Base-by-base conservation (phyloP, 2,888 invertebrate genomes). In the Leuctra nigra region DNA sequence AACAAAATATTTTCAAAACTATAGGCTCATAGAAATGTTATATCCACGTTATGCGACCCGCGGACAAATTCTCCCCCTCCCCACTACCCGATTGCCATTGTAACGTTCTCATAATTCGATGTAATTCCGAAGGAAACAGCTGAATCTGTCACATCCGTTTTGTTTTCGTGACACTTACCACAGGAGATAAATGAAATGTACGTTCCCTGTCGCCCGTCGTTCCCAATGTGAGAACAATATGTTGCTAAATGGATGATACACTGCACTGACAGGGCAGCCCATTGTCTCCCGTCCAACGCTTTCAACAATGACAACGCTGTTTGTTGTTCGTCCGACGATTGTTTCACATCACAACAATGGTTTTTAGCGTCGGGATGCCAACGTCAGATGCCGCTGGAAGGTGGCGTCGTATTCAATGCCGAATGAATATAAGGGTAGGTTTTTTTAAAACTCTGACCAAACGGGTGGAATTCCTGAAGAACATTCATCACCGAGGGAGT, bases 191-290 rank as follows among this genome's bases (percentile, higher is more conserved):
- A 50, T 50, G 50, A 50, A 50, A 50, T 33, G 50, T 50, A 50
- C 33, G 20, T 16, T 50, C 33, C 22, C 35, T 13, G 50, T 33
- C 50, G 33, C 33, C 35, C 18, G 50, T 33, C 20, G 50, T 33
- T 33, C 13, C 18, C 35, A 3, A 16, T n/a, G 50, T 29, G 35
- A 18, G 50, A 33, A 50, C 50, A 50, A 33, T 44, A 44, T 50
- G 50, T 50, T 35, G 22, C 50, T 50, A 50, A 50, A 50, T 50
- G 50, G 50, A 50, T 50, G 50, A 50, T 50, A 35, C 50, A 50
- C 50, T 50, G 50, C 35, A 11, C 35, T 50, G 50, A 50, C 50
- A 50, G 50, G 50, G 16, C 35, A 33, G 50, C 20, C 33, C 50
- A 50, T 50, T 50, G 50, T 50, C 35, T 29, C 4, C 35, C n/a